These are phyloP conservation scores for Poeciliopsis paucimaculata DNA, from an alignment of 2,797 vertebrate genomes.

Conservation along the genomic window DNA sequence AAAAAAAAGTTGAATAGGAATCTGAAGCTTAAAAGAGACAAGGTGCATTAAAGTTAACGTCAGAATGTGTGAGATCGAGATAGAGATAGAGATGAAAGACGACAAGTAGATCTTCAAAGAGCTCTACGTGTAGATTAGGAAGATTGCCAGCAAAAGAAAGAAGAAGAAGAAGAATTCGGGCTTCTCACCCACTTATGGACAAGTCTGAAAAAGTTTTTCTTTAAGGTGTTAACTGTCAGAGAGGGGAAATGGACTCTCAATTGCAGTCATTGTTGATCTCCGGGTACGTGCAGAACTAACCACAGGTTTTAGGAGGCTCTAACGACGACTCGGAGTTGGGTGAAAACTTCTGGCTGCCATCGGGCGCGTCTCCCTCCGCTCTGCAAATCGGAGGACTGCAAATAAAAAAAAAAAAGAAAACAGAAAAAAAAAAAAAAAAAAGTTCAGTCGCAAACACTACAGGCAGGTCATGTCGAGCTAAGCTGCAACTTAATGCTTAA, in stretches of 20 bases:
- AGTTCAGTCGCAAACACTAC: not conserved
- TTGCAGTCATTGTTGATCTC: not conserved
- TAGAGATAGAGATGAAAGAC: constrained; percentile 61
- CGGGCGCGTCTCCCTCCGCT: constrained; percentile 83
- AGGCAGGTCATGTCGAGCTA: not conserved
- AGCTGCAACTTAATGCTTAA: not conserved
- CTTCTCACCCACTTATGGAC: constrained; percentile 62
- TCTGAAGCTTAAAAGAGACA: not conserved
- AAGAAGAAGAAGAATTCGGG: constrained; percentile 38
- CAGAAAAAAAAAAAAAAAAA: not conserved
- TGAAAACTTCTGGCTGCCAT: constrained; percentile 87
- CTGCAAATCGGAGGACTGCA: constrained; percentile 82
- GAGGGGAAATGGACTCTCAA: constrained; percentile 9
- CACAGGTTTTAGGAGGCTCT: constrained; percentile 89
- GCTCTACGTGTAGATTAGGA: constrained; percentile 59
- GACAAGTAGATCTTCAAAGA: constrained; percentile 50
- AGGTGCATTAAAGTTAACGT: constrained; percentile 41
- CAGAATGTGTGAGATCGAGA: constrained; percentile 11
- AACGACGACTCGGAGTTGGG: constrained; percentile 87
- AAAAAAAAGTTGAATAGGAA: not conserved
- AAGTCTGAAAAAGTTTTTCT: constrained; percentile 9
- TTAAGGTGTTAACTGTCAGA: constrained; percentile 25
- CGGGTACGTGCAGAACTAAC: constrained; percentile 70
- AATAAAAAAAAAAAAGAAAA: constrained; percentile 5
- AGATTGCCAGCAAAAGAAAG: constrained; percentile 55